phyloP scores from a whole-genome alignment of 2,888 invertebrate genomes.

The Drosophila conformis region DNA sequence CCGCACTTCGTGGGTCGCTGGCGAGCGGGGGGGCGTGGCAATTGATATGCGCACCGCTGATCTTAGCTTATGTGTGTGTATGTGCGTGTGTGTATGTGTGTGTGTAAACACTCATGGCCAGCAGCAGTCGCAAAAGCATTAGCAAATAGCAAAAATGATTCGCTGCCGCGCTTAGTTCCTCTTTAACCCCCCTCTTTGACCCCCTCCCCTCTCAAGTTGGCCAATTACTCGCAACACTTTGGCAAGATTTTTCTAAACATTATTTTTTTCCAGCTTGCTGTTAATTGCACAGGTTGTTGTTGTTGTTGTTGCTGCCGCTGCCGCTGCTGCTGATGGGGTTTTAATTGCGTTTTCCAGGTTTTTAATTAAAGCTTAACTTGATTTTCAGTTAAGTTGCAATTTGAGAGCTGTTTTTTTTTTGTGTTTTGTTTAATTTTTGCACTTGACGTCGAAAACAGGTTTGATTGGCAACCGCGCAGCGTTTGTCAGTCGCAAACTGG shows the following conservation, averaged over 20 bases:
- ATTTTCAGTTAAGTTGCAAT: conserved; percentile 77
- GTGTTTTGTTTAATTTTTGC: conserved; percentile 51
- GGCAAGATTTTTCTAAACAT: conserved; percentile 74
- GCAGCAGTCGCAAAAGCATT: conserved; percentile 37
- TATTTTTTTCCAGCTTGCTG: conserved; percentile 51
- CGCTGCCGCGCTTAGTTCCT: conserved; percentile 3
- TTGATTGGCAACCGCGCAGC: conserved; percentile 67
- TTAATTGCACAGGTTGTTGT: conserved; percentile 73
- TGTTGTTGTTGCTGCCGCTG: conserved; percentile 42
- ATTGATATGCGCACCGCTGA: conserved; percentile 51
- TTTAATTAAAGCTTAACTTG: conserved; percentile 79
- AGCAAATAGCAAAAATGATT: conserved; percentile 20
- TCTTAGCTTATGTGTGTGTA: conserved; percentile 41
- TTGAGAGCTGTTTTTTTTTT: conserved; percentile 59
- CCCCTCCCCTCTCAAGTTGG: conserved; percentile 11
- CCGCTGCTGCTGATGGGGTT: conserved; percentile 34
- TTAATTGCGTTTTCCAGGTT: conserved; percentile 79
- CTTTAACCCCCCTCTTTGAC: neutral
- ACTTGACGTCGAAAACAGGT: conserved; percentile 72
- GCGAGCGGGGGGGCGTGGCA: conserved; percentile 24
- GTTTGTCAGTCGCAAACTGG: conserved; percentile 60
- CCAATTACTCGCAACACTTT: conserved; percentile 71
- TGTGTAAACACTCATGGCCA: conserved; percentile 58
- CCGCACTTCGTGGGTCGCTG: conserved; percentile 44
- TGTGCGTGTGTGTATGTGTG: conserved; percentile 22